Evolutionary conservation across 2,888 invertebrate species (phyloP).

Genomic region (Melieria omissa): DNA sequence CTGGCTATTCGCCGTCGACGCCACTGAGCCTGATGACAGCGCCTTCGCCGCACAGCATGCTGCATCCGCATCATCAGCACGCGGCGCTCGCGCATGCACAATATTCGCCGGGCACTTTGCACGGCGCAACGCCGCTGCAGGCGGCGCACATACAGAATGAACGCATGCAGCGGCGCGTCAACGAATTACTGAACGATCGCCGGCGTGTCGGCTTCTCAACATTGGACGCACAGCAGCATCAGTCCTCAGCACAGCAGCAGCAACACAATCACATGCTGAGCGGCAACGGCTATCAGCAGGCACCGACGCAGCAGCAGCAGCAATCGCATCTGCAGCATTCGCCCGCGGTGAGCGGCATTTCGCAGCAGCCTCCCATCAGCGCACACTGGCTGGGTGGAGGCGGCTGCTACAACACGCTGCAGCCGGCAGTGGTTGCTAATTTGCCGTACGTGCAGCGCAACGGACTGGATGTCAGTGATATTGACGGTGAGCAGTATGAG

Average conservation of each 20-base stretch:
- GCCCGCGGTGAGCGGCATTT: slow-evolving; percentile 43
- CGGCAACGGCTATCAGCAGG: slow-evolving; percentile 22
- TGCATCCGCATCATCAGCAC: slow-evolving; percentile 31
- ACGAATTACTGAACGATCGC: slow-evolving; percentile 63
- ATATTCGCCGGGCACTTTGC: slow-evolving; percentile 51
- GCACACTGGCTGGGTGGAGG: slow-evolving; percentile 35
- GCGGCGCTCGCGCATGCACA: slow-evolving; percentile 39
- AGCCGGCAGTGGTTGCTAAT: slow-evolving; percentile 33
- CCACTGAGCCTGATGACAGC: slow-evolving; percentile 39
- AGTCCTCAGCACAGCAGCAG: slow-evolving; percentile 3
- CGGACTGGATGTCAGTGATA: slow-evolving; percentile 25
- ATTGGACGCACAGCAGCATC: slow-evolving; percentile 54
- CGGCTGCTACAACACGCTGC: slow-evolving; percentile 32
- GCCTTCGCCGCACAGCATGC: slow-evolving; percentile 37
- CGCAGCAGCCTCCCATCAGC: slow-evolving; percentile 35
- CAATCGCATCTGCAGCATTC: slow-evolving; percentile 50
- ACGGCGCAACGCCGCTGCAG: slow-evolving; percentile 47
- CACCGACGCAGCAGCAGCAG: slow-evolving; percentile 41
- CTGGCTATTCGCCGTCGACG: slow-evolving; percentile 30
- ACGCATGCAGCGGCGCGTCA: slow-evolving; percentile 63
- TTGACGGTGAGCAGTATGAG: slow-evolving; percentile 55
- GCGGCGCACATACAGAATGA: slow-evolving; percentile 63
- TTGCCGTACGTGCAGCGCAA: slow-evolving; percentile 35
- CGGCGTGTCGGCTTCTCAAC: slow-evolving; percentile 64
- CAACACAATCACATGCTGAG: neutral